Evolutionary conservation across 1,140 invertebrate genomes (phyloP).

Genomic region (Drosophila eugracilis): DNA sequence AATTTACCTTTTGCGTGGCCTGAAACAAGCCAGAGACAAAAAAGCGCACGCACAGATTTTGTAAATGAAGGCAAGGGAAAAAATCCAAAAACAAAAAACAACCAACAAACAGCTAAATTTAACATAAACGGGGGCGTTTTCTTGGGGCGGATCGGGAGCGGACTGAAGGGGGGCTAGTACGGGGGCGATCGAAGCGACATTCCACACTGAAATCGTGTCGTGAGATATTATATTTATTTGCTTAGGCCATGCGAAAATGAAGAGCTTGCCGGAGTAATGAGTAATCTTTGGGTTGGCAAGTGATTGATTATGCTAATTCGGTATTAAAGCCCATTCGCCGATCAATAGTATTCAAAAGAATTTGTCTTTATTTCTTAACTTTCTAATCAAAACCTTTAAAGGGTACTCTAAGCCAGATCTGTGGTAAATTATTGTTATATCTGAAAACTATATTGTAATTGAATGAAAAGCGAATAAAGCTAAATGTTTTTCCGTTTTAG

Average conservation of each 20-base stretch:
- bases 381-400: constrained; percentile 2
- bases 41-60: constrained; percentile 76
- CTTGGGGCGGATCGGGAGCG: constrained; percentile 16
- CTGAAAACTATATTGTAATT: no score
- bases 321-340: constrained; percentile 9
- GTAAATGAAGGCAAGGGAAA: constrained; percentile 67
- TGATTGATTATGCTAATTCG: constrained; percentile 38
- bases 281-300: constrained; percentile 20
- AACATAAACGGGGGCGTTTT: constrained; percentile 42
- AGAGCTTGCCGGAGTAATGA: constrained; percentile 16
- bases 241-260: constrained; percentile 25
- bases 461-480: no score
- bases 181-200: constrained; percentile 33
- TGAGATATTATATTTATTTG: constrained; percentile 26
- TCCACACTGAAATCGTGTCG: constrained; percentile 22
- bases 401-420: neutral
- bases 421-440: no score
- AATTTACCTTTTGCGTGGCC: constrained; percentile 75
- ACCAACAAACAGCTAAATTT: constrained; percentile 28
- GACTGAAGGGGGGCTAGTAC: neutral
- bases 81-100: constrained; percentile 15
- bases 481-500: neutral
- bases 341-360: constrained; percentile 12
- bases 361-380: constrained; percentile 3
- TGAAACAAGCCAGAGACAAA: constrained; percentile 36